These are phyloP conservation scores for Pangasianodon hypophthalmus DNA, from an alignment of 2,113 vertebrate genomes.

Conservation along the genomic window DNA sequence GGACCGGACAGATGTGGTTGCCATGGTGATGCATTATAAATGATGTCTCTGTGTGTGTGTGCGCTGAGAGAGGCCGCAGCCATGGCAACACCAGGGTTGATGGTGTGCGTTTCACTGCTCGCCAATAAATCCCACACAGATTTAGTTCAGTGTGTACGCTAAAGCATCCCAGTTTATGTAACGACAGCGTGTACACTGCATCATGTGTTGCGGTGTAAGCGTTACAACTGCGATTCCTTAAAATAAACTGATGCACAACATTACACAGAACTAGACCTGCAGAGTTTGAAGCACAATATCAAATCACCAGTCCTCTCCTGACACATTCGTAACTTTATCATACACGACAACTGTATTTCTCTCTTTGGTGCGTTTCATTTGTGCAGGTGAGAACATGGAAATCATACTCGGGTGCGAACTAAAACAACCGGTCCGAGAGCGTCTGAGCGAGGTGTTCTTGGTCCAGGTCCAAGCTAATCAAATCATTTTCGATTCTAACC, in stretches of 20 bases:
- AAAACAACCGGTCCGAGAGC: neutral
- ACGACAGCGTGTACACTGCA: neutral
- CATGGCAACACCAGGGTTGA: slow-evolving; percentile 68
- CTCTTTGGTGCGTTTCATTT: neutral
- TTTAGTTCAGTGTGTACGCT: slow-evolving; percentile 17
- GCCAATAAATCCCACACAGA: slow-evolving; percentile 62
- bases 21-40: slow-evolving; percentile 71
- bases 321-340: neutral
- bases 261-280: neutral
- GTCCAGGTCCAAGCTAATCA: neutral
- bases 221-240: neutral
- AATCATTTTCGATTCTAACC: neutral
- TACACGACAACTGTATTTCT: neutral
- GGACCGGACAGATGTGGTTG: slow-evolving; percentile 50
- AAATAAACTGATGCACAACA: neutral
- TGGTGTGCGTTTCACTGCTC: slow-evolving; percentile 59
- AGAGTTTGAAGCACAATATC: neutral
- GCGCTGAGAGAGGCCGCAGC: slow-evolving; percentile 53
- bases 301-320: neutral
- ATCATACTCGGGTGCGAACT: neutral
- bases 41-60: slow-evolving; percentile 60
- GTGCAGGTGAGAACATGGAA: neutral
- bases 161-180: neutral
- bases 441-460: neutral
- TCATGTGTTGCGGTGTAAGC: neutral